phyloP scores from a whole-genome alignment of 2,113 vertebrate species.

The Himantopus leucocephalus region DNA sequence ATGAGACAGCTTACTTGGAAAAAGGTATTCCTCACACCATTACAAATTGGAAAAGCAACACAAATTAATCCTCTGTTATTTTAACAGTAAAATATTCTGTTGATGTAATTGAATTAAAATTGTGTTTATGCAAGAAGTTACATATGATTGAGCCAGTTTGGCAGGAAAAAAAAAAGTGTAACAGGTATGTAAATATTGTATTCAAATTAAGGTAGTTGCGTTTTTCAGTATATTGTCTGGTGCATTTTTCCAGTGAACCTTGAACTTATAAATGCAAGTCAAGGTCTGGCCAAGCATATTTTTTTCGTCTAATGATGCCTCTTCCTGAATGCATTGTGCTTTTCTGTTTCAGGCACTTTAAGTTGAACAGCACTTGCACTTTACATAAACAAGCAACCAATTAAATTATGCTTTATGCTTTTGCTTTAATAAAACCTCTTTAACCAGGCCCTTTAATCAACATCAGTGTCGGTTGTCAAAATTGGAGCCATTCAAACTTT shows the following conservation, averaged over 20 bases:
- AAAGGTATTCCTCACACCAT: not conserved
- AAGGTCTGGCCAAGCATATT: not conserved
- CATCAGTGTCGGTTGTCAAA: not conserved
- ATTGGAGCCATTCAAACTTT: not conserved
- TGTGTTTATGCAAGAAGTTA: not conserved
- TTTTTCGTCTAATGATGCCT: not conserved
- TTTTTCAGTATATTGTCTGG: not conserved
- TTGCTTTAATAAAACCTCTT: conserved; percentile 35
- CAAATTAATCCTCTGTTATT: not conserved
- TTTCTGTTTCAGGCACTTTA: conserved; percentile 36
- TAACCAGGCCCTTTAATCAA: conserved; percentile 35
- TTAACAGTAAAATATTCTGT: not conserved
- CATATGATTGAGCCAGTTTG: not conserved
- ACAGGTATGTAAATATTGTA: not conserved
- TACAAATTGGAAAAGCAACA: not conserved
- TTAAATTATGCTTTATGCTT: conserved; percentile 7
- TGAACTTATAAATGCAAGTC: not conserved
- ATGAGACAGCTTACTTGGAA: not conserved
- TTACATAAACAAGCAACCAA: conserved; percentile 36
- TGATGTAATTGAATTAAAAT: not conserved
- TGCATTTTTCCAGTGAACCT: not conserved
- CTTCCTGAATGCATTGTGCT: not conserved
- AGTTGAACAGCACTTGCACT: conserved; percentile 22
- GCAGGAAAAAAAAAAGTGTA: not conserved
- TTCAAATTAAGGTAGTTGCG: not conserved